Evolutionary conservation across 2,113 vertebrate species (phyloP).

Genomic region (Paramormyrops kingsleyae): DNA sequence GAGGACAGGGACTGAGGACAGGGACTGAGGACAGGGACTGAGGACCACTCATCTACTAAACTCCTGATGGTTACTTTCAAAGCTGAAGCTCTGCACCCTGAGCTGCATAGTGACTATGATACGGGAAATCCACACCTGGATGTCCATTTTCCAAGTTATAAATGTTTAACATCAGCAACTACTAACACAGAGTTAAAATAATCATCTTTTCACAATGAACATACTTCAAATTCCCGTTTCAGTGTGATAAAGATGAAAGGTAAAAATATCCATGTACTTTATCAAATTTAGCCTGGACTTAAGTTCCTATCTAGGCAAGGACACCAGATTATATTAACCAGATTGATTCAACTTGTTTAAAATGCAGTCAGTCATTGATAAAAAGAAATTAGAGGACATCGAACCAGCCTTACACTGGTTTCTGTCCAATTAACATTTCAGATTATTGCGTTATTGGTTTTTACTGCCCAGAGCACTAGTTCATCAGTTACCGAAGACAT

Average conservation of each 20-base stretch:
- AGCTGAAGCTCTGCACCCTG: not conserved
- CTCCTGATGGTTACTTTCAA: not conserved
- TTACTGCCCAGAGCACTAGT: not conserved
- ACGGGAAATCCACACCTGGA: not conserved
- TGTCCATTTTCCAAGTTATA: not conserved
- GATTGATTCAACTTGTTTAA: not conserved
- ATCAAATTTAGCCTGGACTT: not conserved
- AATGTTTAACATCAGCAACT: not conserved
- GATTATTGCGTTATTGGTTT: not conserved
- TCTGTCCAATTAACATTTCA: not conserved
- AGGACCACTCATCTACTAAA: not conserved
- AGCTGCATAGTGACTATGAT: not conserved
- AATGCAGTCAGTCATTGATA: not conserved
- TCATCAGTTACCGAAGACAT: not conserved
- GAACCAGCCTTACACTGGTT: not conserved
- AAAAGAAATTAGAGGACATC: not conserved
- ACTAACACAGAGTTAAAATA: not conserved
- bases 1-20: not conserved
- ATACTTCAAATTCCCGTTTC: not conserved
- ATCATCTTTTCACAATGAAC: not conserved
- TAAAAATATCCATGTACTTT: not conserved
- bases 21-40: not conserved
- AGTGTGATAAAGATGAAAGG: not conserved
- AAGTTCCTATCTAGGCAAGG: not conserved
- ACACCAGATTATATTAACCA: not conserved